Percentiles rank a stretch among this genome's conserved stretches.
These are phyloP conservation scores for Catocala fraxini DNA, from an alignment of 2,888 invertebrate genomes.

Conservation along the genomic window DNA sequence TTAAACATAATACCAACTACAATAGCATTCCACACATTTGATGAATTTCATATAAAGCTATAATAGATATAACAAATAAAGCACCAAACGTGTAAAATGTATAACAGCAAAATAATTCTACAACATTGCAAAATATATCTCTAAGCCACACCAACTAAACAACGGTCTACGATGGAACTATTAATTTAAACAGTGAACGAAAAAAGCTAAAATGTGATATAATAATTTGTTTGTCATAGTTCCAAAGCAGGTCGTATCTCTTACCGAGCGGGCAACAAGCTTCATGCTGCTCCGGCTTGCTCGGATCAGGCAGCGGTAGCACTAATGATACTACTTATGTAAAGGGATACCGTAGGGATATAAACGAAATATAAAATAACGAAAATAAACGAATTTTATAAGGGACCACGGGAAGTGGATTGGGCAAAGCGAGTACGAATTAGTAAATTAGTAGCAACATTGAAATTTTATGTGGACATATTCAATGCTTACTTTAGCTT, in stretches of 20 bases:
- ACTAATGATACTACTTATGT: slow-evolving; percentile 90
- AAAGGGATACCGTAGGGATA: slow-evolving; percentile 75
- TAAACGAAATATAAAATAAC: slow-evolving; percentile 74
- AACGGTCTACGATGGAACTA: slow-evolving; percentile 70
- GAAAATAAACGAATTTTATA: slow-evolving; percentile 64
- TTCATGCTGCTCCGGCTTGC: slow-evolving; percentile 96
- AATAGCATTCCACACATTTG: slow-evolving; percentile 65
- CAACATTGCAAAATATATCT: slow-evolving; percentile 64
- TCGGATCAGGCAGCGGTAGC: slow-evolving; percentile 94
- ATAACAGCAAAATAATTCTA: slow-evolving; percentile 57
- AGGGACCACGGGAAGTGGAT: slow-evolving; percentile 71
- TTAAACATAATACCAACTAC: slow-evolving; percentile 47
- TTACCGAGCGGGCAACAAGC: slow-evolving; percentile 96
- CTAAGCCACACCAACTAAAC: slow-evolving; percentile 76
- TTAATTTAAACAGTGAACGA: slow-evolving; percentile 34
- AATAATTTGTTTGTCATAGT: slow-evolving; percentile 47
- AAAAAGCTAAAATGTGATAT: slow-evolving; percentile 25
- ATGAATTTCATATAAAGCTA: slow-evolving; percentile 48
- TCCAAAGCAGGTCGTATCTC: slow-evolving; percentile 72
- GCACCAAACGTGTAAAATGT: slow-evolving; percentile 67
- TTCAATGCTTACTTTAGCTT: slow-evolving; percentile 71
- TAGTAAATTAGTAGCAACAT: slow-evolving; percentile 87
- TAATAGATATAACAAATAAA: slow-evolving; percentile 51
- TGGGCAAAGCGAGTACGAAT: slow-evolving; percentile 86
- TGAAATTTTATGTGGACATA: slow-evolving; percentile 68